Conservation (phyloP, 1,140 invertebrate species). For the Stenopsyche tienmushanensis region DNA sequence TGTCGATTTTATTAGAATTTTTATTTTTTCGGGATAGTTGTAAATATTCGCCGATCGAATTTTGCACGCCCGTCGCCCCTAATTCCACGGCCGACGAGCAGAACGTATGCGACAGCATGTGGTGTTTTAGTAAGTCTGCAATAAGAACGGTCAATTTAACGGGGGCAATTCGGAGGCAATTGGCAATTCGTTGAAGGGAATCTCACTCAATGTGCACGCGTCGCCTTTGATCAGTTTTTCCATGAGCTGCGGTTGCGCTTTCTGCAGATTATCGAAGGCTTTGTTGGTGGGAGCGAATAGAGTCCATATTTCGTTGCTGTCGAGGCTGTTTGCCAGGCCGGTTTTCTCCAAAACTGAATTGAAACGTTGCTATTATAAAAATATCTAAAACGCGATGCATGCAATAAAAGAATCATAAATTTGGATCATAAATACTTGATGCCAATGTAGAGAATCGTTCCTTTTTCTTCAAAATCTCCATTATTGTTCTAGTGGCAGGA, state of each 20-base stretch:
- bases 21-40: too few relatives aligned
- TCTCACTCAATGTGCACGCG: constrained; percentile 13
- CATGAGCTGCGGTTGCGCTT: not conserved
- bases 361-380: constrained; percentile 3
- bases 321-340: constrained; percentile 9
- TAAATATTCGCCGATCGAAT: not conserved
- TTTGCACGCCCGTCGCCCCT: not conserved
- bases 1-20: not conserved
- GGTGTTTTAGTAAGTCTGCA: constrained; percentile 17
- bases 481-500: constrained; percentile 18
- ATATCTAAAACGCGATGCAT: constrained; percentile 9
- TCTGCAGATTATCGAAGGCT: constrained; percentile 28
- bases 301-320: constrained; percentile 31
- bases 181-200: not conserved
- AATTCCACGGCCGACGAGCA: constrained; percentile 3
- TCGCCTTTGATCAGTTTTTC: constrained; percentile 18
- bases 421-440: constrained; percentile 8
- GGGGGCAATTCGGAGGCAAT: too few relatives aligned
- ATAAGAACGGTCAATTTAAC: not conserved
- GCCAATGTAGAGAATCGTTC: constrained; percentile 18
- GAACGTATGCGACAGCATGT: not conserved
- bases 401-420: not conserved
- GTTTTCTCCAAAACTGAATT: constrained; percentile 27
- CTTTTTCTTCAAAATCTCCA: constrained; percentile 8
- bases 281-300: constrained; percentile 34